Conservation (phyloP, 2,797 vertebrate genomes). For the Huso huso region DNA sequence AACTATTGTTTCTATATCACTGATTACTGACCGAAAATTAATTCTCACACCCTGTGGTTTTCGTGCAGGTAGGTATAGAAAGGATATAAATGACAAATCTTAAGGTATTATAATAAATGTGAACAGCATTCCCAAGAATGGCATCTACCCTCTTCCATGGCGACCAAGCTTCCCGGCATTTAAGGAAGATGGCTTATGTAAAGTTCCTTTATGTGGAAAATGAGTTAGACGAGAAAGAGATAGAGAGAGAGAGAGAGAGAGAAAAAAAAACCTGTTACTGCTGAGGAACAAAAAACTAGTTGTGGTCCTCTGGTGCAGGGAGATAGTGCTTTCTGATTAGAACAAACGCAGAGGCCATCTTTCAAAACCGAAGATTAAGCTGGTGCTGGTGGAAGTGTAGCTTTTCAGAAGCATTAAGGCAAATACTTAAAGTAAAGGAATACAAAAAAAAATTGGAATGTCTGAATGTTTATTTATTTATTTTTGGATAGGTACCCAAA, state of each 20-base stretch:
- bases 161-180: no score
- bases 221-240: slow-evolving; percentile 2
- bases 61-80: background rate
- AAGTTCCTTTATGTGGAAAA: background rate
- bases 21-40: no score
- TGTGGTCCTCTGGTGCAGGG: slow-evolving; percentile 18
- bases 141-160: no score
- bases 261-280: slow-evolving; percentile 6
- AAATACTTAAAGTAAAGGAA: slow-evolving; percentile 21
- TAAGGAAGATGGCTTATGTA: background rate
- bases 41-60: background rate
- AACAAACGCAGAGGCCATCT: slow-evolving; percentile 40
- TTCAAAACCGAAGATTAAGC: slow-evolving; percentile 41
- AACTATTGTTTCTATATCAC: no score
- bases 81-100: no score
- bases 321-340: slow-evolving; percentile 36
- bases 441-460: no score
- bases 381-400: slow-evolving; percentile 35
- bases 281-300: slow-evolving; percentile 1
- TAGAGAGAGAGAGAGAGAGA: slow-evolving; percentile 1
- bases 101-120: no score
- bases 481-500: no score
- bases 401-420: slow-evolving; percentile 30
- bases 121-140: no score
- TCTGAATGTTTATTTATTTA: no score